Percentiles rank a stretch among this genome's conserved stretches.
Evolutionary conservation across 1,140 invertebrate species (phyloP).

Genomic region (Drosophila erecta): DNA sequence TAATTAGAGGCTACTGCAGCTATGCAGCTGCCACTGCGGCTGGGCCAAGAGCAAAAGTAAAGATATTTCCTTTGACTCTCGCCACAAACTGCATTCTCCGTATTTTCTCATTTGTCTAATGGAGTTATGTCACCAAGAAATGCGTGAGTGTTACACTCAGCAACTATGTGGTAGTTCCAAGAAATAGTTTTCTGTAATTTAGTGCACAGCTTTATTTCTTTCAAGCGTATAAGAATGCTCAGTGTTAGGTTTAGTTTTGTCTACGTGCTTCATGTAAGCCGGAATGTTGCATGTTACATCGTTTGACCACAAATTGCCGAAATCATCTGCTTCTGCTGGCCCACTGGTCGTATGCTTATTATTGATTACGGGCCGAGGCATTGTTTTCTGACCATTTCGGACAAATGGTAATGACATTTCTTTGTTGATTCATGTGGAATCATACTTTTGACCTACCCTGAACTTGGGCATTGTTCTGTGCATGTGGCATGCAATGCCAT

Average conservation of each 20-base stretch:
- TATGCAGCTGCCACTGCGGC: conserved; percentile 9
- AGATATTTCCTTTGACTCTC: neutral
- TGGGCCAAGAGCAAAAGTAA: neutral
- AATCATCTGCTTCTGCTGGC: conserved; percentile 6
- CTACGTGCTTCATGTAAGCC: neutral
- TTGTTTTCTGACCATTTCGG: conserved; percentile 24
- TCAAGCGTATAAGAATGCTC: no score
- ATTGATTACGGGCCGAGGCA: conserved; percentile 45
- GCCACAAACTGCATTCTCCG: neutral
- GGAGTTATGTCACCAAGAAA: conserved; percentile 38
- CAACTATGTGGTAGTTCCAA: neutral
- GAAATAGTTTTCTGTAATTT: neutral
- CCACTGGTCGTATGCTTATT: conserved; percentile 46
- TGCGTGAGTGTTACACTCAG: conserved; percentile 5
- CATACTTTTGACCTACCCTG: conserved; percentile 13
- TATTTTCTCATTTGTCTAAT: conserved; percentile 27
- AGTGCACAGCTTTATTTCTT: no score
- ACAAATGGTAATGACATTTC: conserved; percentile 37
- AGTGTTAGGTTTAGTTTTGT: neutral
- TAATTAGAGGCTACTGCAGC: conserved; percentile 36
- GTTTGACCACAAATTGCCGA: conserved; percentile 11
- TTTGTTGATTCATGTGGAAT: conserved; percentile 9
- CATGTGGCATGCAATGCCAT: conserved; percentile 44
- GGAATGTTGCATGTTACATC: neutral
- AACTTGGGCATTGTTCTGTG: conserved; percentile 47